phyloP scores from a whole-genome alignment of 2,797 vertebrate species.

The Zenarchopterus dispar region DNA sequence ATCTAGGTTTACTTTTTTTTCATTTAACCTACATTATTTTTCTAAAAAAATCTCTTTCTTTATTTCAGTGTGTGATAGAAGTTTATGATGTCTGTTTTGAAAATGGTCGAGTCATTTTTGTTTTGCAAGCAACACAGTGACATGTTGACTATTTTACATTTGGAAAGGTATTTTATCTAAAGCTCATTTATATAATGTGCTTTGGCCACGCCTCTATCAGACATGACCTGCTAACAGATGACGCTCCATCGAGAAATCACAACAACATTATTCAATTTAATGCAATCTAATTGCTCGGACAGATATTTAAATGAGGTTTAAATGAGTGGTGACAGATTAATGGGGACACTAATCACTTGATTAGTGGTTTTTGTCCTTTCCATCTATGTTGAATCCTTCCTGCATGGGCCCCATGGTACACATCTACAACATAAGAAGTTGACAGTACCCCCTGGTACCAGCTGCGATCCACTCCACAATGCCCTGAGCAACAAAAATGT shows the following conservation, averaged over 20 bases:
- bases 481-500: conserved; percentile 84
- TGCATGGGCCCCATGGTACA: conserved; percentile 18
- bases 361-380: conserved; percentile 67
- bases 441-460: conserved; percentile 62
- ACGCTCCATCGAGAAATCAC: conserved; percentile 72
- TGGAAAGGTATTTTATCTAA: too few species aligned
- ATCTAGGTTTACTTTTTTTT: too few species aligned
- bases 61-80: too few species aligned
- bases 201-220: conserved; percentile 38
- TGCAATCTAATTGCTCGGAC: conserved; percentile 73
- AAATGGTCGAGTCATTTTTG: too few species aligned
- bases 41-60: too few species aligned
- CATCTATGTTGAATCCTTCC: conserved; percentile 57
- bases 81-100: too few species aligned
- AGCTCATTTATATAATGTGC: background rate
- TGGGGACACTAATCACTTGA: conserved; percentile 72
- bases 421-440: conserved; percentile 31
- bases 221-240: conserved; percentile 46
- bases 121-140: too few species aligned
- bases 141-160: too few species aligned
- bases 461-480: conserved; percentile 69
- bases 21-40: too few species aligned
- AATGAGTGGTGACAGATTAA: conserved; percentile 79
- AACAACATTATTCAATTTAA: conserved; percentile 78
- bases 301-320: conserved; percentile 78